phyloP scores from a whole-genome alignment of 2,113 vertebrate genomes.

The Pipra filicauda region DNA sequence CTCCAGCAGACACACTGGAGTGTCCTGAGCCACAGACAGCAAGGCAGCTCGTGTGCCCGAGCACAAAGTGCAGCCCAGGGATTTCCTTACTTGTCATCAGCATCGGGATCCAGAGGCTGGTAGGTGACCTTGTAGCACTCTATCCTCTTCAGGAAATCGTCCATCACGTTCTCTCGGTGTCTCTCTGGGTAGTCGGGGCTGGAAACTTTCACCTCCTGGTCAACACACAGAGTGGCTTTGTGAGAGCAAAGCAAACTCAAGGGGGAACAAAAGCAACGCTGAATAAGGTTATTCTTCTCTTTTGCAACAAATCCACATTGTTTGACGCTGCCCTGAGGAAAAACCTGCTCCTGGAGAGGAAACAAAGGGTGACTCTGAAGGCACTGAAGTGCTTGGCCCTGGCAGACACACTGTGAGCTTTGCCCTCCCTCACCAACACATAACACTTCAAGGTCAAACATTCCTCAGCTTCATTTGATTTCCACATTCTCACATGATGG shows the following conservation, averaged over 20 bases:
- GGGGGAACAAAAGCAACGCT: background rate
- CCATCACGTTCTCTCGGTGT: constrained; percentile 93
- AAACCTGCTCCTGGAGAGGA: constrained; percentile 11
- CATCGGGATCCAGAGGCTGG: constrained; percentile 89
- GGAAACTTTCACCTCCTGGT: constrained; percentile 95
- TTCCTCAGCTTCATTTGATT: background rate
- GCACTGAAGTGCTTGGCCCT: background rate
- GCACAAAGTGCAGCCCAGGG: background rate
- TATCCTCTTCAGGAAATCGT: constrained; percentile 95
- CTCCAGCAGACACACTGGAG: background rate
- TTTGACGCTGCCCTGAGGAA: background rate
- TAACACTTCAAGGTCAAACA: background rate
- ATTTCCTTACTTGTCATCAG: constrained; percentile 88
- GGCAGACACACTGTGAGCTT: background rate
- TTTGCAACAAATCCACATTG: background rate
- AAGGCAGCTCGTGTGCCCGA: background rate
- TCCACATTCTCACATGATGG: background rate
- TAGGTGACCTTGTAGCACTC: constrained; percentile 98
- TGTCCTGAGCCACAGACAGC: background rate
- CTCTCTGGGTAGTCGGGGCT: constrained; percentile 95
- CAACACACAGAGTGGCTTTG: background rate
- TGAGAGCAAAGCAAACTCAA: background rate
- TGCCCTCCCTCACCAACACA: background rate
- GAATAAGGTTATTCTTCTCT: background rate
- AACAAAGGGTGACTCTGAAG: constrained; percentile 26